Base-by-base conservation (phyloP, 1,140 invertebrate genomes). In the Maconellicoccus hirsutus region DNA sequence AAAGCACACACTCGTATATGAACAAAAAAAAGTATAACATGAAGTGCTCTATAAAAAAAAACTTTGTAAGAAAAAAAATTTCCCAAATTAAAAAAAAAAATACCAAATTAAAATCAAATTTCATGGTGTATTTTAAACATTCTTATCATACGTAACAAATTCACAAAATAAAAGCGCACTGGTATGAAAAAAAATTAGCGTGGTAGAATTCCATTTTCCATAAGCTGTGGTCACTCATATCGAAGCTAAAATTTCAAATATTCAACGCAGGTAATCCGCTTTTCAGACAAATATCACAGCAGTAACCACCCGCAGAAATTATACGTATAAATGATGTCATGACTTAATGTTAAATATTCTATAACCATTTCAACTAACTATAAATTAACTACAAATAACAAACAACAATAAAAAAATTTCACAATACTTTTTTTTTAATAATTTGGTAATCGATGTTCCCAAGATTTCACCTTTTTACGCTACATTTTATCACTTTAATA, bases 251-350 rank as follows among this genome's bases (percentile, higher is more conserved):
- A 52, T 52, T 52, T 52, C 42, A 16, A 52, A 14, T 52, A n/a
- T 33, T 33, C 29, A 12, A 33, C 29, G 29, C 29, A 52, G n/a
- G 16, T 16, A 52, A 52, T 52, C 42, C n/a, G 42, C 4, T 52
- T 52, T 52, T 52, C 42, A 19, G 42, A 52, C 42, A 52, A 52
- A 52, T 52, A 52, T 52, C 42, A 52, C 42, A 52, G 42, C 42
- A 52, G 42, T 52, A 52, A 52, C 42, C 42, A 52, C 42, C n/a
- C 42, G 16, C 42, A 19, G 29, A 33, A 52, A 52, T 8, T 19
- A 16, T 52, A 52, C 42, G 42, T 8, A 52, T 19, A 52, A 16
- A 52, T 52, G 42, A 52, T 52, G 42, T 52, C 16, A 52, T 52
- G n/a, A 52, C 42, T 52, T 52, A 52, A 52, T 16, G 10, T 52